phyloP scores from a whole-genome alignment of 2,113 vertebrate species.

The Seriola quinqueradiata region DNA sequence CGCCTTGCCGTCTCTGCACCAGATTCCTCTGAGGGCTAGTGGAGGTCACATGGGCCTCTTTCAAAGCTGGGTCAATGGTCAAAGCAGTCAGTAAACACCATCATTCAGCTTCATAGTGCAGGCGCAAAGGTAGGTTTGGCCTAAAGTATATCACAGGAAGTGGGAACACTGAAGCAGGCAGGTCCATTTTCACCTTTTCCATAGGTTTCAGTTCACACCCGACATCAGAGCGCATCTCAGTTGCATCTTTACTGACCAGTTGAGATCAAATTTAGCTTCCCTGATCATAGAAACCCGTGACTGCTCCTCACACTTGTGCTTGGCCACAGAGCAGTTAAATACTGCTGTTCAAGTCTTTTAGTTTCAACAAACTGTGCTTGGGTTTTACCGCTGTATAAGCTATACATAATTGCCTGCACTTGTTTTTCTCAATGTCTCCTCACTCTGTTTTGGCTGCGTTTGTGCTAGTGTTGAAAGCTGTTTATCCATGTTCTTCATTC shows the following conservation, averaged over 20 bases:
- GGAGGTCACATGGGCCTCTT: constrained; percentile 70
- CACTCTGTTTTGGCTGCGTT: constrained; percentile 28
- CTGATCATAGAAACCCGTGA: background rate
- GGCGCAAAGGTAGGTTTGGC: constrained; percentile 25
- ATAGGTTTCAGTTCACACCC: constrained; percentile 10
- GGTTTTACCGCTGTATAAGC: background rate
- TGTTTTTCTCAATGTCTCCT: constrained; percentile 3
- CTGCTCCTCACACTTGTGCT: background rate
- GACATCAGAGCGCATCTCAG: background rate
- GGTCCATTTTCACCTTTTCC: constrained; percentile 16
- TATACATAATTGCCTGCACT: background rate
- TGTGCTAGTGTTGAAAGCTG: background rate
- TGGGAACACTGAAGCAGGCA: constrained; percentile 2
- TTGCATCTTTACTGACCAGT: background rate
- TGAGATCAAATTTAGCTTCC: background rate
- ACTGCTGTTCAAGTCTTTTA: background rate
- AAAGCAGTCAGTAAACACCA: constrained; percentile 75
- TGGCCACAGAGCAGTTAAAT: background rate
- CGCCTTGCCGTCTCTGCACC: constrained; percentile 76
- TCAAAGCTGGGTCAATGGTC: constrained; percentile 80
- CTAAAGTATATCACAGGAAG: constrained; percentile 18
- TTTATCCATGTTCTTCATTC: constrained; percentile 37
- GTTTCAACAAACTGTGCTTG: background rate
- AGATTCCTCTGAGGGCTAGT: constrained; percentile 76
- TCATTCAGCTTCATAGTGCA: constrained; percentile 53